Evolutionary conservation across 2,888 invertebrate genomes (phyloP).

Genomic region (Orthosia gothica): DNA sequence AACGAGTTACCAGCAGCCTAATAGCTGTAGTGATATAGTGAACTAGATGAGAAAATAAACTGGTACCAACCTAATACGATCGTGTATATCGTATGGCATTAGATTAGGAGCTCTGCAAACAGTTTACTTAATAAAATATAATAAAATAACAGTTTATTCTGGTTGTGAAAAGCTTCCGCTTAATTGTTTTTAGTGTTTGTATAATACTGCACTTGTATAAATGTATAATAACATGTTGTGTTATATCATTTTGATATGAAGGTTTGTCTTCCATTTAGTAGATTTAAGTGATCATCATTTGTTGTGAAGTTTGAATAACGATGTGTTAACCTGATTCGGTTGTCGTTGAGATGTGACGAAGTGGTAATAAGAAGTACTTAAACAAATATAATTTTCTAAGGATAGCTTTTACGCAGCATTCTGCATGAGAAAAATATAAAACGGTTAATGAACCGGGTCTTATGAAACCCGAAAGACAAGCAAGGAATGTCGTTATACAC

Average conservation of each 20-base stretch:
- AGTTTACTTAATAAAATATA: not conserved
- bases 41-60: not conserved
- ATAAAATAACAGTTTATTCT: constrained; percentile 34
- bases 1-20: not conserved
- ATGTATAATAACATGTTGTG: constrained; percentile 56
- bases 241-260: constrained; percentile 71
- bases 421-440: no score
- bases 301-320: constrained; percentile 42
- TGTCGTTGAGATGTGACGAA: constrained; percentile 25
- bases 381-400: not conserved
- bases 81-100: no score
- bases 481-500: not conserved
- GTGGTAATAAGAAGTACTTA: not conserved
- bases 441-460: not conserved
- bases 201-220: constrained; percentile 45
- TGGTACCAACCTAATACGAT: not conserved
- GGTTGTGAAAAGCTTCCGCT: constrained; percentile 61
- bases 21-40: not conserved
- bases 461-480: not conserved
- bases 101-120: not conserved
- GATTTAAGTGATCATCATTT: constrained; percentile 72
- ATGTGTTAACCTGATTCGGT: constrained; percentile 32
- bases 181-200: constrained; percentile 33
- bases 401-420: no score
- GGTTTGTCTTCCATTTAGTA: constrained; percentile 80